These are phyloP conservation scores for Archocentrus centrarchus DNA, from an alignment of 2,113 vertebrate species.

Conservation along the genomic window DNA sequence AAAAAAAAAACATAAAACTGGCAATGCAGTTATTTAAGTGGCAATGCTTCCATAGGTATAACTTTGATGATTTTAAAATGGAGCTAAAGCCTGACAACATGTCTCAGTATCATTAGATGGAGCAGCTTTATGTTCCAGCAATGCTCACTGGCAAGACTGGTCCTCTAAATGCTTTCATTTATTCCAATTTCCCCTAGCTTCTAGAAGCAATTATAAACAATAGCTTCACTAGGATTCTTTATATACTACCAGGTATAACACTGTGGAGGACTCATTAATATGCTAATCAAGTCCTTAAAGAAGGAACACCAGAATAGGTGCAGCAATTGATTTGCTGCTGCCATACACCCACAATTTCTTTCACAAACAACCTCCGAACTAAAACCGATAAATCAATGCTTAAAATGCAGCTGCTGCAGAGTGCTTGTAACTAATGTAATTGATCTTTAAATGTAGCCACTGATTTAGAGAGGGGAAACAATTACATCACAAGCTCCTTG, in stretches of 20 bases:
- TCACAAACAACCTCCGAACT: conserved; percentile 9
- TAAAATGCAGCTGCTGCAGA: neutral
- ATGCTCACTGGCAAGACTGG: neutral
- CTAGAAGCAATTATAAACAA: conserved; percentile 28
- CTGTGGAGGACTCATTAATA: conserved; percentile 6
- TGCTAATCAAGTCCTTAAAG: conserved; percentile 21
- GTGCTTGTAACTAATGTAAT: neutral
- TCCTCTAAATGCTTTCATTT: neutral
- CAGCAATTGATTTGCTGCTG: neutral
- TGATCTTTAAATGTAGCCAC: neutral
- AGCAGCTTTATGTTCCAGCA: neutral
- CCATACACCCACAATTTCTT: neutral
- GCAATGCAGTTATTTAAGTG: neutral
- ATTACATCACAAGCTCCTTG: neutral
- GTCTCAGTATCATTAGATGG: neutral
- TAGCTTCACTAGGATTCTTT: conserved; percentile 3
- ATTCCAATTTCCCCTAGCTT: neutral
- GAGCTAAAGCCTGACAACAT: neutral
- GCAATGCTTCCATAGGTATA: neutral
- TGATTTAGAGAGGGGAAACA: neutral
- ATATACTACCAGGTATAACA: conserved; percentile 8
- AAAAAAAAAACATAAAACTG: neutral
- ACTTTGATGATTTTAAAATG: conserved; percentile 2
- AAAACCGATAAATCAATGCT: neutral
- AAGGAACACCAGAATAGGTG: neutral